Evolutionary conservation across 2,797 vertebrate species (phyloP).

Genomic region (Avahi laniger): DNA sequence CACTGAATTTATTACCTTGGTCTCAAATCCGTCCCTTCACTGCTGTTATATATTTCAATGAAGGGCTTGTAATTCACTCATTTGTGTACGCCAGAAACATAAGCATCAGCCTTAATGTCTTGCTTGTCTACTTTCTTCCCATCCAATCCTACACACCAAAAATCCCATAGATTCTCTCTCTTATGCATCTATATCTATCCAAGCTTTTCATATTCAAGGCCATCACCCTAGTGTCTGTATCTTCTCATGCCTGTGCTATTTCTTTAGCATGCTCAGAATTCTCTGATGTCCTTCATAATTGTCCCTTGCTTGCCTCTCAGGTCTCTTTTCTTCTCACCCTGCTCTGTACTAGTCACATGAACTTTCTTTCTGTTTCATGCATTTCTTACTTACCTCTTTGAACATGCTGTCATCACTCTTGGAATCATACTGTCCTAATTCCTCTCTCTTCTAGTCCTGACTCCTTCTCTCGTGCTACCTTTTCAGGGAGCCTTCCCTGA

Average conservation of each 20-base stretch:
- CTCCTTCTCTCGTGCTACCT: not conserved
- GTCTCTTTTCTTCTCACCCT: not conserved
- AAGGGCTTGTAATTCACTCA: not conserved
- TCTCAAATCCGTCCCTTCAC: not conserved
- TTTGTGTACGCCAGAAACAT: not conserved
- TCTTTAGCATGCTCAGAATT: not conserved
- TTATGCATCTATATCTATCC: not conserved
- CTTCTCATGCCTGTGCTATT: not conserved
- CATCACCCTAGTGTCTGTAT: not conserved
- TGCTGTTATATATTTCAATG: not conserved
- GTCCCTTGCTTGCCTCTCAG: not conserved
- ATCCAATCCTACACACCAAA: not conserved
- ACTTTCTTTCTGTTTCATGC: not conserved
- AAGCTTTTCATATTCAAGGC: not conserved
- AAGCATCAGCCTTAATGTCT: not conserved
- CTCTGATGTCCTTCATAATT: not conserved
- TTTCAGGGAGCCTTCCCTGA: not conserved
- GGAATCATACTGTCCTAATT: not conserved
- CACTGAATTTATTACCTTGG: not conserved
- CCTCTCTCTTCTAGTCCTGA: not conserved
- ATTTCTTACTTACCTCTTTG: not conserved
- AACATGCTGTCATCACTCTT: not conserved
- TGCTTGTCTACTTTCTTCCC: not conserved
- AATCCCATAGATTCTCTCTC: too few relatives aligned
- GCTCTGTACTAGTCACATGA: not conserved